Evolutionary conservation across 2,113 vertebrate genomes (phyloP).

Genomic region (Oryzias javanicus): DNA sequence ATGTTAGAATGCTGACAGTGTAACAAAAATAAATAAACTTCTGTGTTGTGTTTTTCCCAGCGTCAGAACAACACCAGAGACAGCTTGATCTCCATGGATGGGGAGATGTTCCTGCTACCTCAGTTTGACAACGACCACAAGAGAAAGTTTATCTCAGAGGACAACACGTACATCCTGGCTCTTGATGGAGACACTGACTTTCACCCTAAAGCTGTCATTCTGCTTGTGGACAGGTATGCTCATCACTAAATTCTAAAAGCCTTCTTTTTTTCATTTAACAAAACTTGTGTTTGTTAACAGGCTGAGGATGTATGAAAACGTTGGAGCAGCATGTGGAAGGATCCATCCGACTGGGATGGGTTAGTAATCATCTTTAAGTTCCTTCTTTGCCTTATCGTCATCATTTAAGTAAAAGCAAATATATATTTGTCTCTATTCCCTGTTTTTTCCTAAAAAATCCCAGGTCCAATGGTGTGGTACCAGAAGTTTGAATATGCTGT

Average conservation of each 20-base stretch:
- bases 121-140: constrained; percentile 68
- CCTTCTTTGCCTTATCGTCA: constrained; percentile 1
- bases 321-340: constrained; percentile 82
- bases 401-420: neutral
- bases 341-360: constrained; percentile 85
- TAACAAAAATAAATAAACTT: neutral
- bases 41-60: constrained; percentile 29
- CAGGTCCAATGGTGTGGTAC: constrained; percentile 85
- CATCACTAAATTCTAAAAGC: too few species aligned
- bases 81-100: constrained; percentile 70
- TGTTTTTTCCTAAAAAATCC: neutral
- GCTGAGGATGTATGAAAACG: constrained; percentile 77
- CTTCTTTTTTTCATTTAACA: too few species aligned
- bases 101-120: constrained; percentile 63
- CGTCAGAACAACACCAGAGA: constrained; percentile 58
- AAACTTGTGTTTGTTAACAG: constrained; percentile 34
- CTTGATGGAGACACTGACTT: constrained; percentile 85
- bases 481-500: constrained; percentile 86
- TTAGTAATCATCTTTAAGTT: constrained; percentile 40
- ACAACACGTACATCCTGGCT: constrained; percentile 79
- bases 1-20: neutral
- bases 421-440: neutral
- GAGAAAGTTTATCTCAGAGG: constrained; percentile 72
- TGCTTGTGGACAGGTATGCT: constrained; percentile 75
- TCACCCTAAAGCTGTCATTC: constrained; percentile 78